phyloP scores from a whole-genome alignment of 2,113 vertebrate genomes.

The Alces alces region DNA sequence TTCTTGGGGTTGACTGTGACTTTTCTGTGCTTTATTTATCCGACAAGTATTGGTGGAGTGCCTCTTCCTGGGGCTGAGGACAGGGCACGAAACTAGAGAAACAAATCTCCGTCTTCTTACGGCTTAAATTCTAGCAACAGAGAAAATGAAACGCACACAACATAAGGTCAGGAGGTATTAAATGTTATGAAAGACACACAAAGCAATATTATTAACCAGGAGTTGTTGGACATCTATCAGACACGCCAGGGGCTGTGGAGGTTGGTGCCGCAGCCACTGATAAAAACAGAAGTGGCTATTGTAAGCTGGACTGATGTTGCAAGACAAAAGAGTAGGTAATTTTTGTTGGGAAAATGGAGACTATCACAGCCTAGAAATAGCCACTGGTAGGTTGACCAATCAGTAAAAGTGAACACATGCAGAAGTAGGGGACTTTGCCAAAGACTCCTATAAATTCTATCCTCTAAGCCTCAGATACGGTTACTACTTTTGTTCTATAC shows the following conservation, averaged over 20 bases:
- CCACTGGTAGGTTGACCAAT: too few relatives aligned
- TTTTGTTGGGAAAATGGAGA: not conserved
- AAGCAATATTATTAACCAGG: not conserved
- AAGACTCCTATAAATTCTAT: not conserved
- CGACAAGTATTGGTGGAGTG: not conserved
- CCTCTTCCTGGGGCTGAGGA: not conserved
- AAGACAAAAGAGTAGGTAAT: too few relatives aligned
- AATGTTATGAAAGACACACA: not conserved
- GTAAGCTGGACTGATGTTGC: not conserved
- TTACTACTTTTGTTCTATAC: not conserved
- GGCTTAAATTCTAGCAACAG: not conserved
- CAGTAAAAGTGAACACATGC: fast-evolving
- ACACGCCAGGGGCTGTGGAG: too few relatives aligned
- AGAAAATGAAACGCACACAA: not conserved
- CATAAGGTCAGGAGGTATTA: not conserved
- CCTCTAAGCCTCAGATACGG: too few relatives aligned
- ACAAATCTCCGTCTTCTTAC: not conserved
- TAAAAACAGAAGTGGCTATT: not conserved
- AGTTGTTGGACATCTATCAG: not conserved
- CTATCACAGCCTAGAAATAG: not conserved
- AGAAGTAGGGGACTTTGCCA: not conserved
- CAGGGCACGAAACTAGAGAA: not conserved
- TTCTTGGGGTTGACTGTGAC: not conserved
- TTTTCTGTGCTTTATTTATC: not conserved
- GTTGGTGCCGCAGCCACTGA: too few relatives aligned